Base-by-base conservation (phyloP, 2,797 vertebrate species). In the Parauchenoglanis punctatus region DNA sequence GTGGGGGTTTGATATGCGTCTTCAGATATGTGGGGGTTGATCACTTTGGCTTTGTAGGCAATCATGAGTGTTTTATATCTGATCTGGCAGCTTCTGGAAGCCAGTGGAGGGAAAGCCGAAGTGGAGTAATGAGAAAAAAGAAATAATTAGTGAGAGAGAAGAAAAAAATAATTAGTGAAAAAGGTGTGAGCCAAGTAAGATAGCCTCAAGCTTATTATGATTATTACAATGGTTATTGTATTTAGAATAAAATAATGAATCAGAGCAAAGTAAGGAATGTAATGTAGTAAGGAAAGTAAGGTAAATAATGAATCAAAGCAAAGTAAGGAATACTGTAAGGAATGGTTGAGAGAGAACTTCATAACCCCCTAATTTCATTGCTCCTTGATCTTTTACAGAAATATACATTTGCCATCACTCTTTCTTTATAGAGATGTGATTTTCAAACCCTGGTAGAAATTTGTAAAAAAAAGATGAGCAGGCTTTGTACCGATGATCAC, bases 191-290 rank as follows among this genome's bases (percentile, higher is more conserved):
- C 67, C 31, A 68, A 18, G 68, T 70, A 70, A 70, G 35, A 40
- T 40, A 20, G 35, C 18, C 18, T 23, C 18, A 46, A 46, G 44
- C 20, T 73, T 12, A 73, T 13, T 73, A 72, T 75, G 44, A 49
- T 46, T 25, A 49, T 15, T 49, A 25, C 46, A n/a, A 52, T 52
- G 73, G 23, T 52, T 52, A 76, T 49, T 76, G 73, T n/a, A 28
- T 52, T 76, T 52, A 76, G 46, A 52, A 76, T 49, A 25, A 76
- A 52, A 52, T 52, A 76, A 76, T 52, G 73, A 52, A n/a, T 76
- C 73, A 28, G 25, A 10, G 20, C 8, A 44, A 44, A 7, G 44
- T 35, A 31, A 35, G 35, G 35, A 35, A 35, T 35, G 35, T 35
- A 35, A 35, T 35, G 35, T 35, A 35, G 35, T 35, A 35, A 35